These are phyloP conservation scores for Apeira syringaria DNA, from an alignment of 2,888 invertebrate genomes.

Conservation along the genomic window DNA sequence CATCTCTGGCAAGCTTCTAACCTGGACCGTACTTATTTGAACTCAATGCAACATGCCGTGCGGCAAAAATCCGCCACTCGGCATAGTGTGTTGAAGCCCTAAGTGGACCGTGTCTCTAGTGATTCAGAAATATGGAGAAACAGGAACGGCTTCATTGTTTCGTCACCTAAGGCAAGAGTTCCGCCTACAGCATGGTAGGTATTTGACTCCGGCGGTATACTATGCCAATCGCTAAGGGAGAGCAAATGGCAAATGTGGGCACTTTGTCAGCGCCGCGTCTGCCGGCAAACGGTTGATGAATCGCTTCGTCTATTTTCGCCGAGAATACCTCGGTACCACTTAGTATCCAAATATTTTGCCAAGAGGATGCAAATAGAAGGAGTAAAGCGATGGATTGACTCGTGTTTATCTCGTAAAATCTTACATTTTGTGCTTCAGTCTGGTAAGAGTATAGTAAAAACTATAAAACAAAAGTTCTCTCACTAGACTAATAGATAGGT, in stretches of 20 bases:
- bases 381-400: constrained; percentile 19
- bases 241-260: constrained; percentile 52
- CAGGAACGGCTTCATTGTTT: constrained; percentile 31
- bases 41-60: too few species aligned
- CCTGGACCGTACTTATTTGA: too few species aligned
- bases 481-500: too few species aligned
- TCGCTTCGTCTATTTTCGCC: constrained; percentile 52
- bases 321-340: constrained; percentile 40
- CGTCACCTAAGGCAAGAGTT: too few species aligned
- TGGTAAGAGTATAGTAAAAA: too few species aligned
- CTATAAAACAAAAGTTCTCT: too few species aligned
- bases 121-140: constrained; percentile 24
- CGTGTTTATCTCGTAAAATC: constrained; percentile 11
- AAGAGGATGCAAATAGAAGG: constrained; percentile 28
- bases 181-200: too few species aligned
- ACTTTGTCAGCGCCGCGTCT: constrained; percentile 39
- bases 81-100: too few species aligned
- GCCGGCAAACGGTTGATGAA: constrained; percentile 60
- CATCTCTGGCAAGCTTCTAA: too few species aligned
- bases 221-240: constrained; percentile 37
- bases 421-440: too few species aligned
- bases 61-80: too few species aligned
- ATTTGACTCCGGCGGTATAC: too few species aligned
- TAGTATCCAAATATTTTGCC: constrained; percentile 44
- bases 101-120: constrained; percentile 28